Evolutionary conservation across 2,888 invertebrate species (phyloP), one percentile per base, ranked within the genome.

Genomic region (Hypercompe scribonia): DNA sequence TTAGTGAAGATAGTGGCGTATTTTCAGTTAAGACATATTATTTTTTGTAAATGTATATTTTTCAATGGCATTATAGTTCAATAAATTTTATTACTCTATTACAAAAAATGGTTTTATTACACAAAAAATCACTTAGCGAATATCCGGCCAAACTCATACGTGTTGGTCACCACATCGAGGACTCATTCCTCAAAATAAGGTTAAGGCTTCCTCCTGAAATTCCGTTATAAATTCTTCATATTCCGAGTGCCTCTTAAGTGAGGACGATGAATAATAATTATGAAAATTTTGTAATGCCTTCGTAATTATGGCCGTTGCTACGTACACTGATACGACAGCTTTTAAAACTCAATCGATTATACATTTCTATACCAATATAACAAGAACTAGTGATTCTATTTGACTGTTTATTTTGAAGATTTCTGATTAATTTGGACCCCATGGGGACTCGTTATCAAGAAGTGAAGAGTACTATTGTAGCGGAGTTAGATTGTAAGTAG

Each of bases 151-250:
- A 64, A 70, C 42, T 58, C n/a, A 0, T n/a, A 61, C 33, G n/a
- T 18, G 28, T 42, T 70, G 54, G 69, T 13, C 68, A 69, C 69
- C 39, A n/a, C 58, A 42, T 33, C 28, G 54, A 70, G 67, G 75
- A 72, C 75, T 74, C 71, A 74, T 74, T 74, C 74, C 67, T 63
- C 66, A 42, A 83, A 84, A 84, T 84, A 80, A 79, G 79, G 84
- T 84, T 83, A 83, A 80, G 74, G 79, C 83, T 75, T 78, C 76
- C 73, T 70, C 64, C 81, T 68, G 68, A 76, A 83, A 84, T 84
- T 81, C 85, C 83, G 67, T 68, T 69, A 76, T 76, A 71, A 84
- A 84, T 84, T 84, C 85, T 84, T 84, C 81, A 77, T 42, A 73
- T 69, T 81, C 78, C 79, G 80, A 84, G 83, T 83, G 78, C 81